These are phyloP conservation scores for Hyphantria cunea DNA, from an alignment of 1,140 invertebrate species.

Conservation along the genomic window DNA sequence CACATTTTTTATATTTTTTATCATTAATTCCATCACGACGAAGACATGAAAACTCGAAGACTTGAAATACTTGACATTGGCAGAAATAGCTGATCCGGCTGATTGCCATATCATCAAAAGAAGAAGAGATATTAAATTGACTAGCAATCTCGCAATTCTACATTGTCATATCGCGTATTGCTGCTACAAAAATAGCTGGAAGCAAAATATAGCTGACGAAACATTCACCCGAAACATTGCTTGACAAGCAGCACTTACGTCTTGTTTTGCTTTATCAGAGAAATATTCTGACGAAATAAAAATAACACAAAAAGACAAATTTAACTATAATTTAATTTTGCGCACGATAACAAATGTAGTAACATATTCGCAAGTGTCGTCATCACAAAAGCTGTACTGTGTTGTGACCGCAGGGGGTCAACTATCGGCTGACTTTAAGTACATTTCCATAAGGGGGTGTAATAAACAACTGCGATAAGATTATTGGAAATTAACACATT, in stretches of 20 bases:
- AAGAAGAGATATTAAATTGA: too few species aligned
- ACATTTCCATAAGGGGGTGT: conserved; percentile 62
- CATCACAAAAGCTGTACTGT: conserved; percentile 35
- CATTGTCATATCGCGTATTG: too few species aligned
- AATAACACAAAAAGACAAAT: conserved; percentile 12
- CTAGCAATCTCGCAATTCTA: too few species aligned
- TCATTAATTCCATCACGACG: too few species aligned
- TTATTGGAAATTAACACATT: conserved; percentile 39
- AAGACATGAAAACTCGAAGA: too few species aligned
- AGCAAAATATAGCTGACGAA: too few species aligned
- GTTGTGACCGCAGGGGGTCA: conserved; percentile 59
- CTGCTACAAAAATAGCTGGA: too few species aligned
- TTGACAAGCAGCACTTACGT: conserved; percentile 1
- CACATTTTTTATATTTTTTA: too few species aligned
- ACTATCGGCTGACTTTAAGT: conserved; percentile 63
- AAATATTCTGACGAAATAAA: conserved; percentile 29
- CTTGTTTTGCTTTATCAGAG: conserved; percentile 9
- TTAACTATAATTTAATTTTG: conserved; percentile 10
- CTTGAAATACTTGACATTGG: too few species aligned
- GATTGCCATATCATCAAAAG: too few species aligned
- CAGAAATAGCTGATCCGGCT: too few species aligned
- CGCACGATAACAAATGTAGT: conserved; percentile 30
- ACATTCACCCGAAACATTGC: too few species aligned
- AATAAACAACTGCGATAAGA: conserved; percentile 51
- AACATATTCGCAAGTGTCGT: conserved; percentile 51